A percentile compares a stretch with the other conserved stretches of the same genome.
phyloP scores from a whole-genome alignment of 2,797 vertebrate species.

The Parauchenoglanis punctatus region DNA sequence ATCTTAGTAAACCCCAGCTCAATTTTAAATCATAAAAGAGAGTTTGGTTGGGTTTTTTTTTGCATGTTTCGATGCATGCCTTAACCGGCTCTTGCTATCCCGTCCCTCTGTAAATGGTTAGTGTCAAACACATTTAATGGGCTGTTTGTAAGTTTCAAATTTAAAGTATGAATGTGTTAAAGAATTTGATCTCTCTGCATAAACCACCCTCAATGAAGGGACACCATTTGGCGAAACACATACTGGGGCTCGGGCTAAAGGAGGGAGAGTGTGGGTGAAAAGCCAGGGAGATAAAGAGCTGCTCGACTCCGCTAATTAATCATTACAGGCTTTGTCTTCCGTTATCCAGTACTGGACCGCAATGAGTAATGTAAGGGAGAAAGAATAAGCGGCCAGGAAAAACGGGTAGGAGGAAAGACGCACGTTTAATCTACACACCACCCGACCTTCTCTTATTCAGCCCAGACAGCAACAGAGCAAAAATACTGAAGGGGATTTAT shows the following conservation, averaged over 20 bases:
- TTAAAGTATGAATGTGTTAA: slow-evolving; percentile 21
- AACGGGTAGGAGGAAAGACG: not conserved
- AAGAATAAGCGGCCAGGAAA: not conserved
- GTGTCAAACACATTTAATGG: slow-evolving; percentile 46
- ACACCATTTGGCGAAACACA: slow-evolving; percentile 29
- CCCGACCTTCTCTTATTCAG: not conserved
- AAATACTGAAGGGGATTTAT: slow-evolving; percentile 36
- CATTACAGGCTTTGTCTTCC: slow-evolving; percentile 25
- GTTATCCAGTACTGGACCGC: slow-evolving; percentile 1
- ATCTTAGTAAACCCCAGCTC: slow-evolving; percentile 53
- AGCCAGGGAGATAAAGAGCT: slow-evolving; percentile 32
- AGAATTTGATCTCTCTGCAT: not conserved
- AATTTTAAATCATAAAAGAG: slow-evolving; percentile 36
- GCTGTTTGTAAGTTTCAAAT: slow-evolving; percentile 20
- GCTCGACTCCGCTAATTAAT: slow-evolving; percentile 34
- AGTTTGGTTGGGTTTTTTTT: slow-evolving; percentile 20
- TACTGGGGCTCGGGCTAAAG: slow-evolving; percentile 20
- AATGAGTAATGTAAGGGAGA: not conserved
- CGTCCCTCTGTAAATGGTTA: slow-evolving; percentile 32
- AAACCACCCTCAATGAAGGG: slow-evolving; percentile 3
- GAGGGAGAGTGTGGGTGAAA: not conserved
- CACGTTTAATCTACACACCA: not conserved
- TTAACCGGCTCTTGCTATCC: slow-evolving; percentile 34
- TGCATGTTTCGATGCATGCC: slow-evolving; percentile 29
- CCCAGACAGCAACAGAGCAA: slow-evolving; percentile 14